Percentiles rank a stretch among this genome's conserved stretches.
These are phyloP conservation scores for Tryphoninae sp. DNA, from an alignment of 2,888 invertebrate species.

Conservation along the genomic window DNA sequence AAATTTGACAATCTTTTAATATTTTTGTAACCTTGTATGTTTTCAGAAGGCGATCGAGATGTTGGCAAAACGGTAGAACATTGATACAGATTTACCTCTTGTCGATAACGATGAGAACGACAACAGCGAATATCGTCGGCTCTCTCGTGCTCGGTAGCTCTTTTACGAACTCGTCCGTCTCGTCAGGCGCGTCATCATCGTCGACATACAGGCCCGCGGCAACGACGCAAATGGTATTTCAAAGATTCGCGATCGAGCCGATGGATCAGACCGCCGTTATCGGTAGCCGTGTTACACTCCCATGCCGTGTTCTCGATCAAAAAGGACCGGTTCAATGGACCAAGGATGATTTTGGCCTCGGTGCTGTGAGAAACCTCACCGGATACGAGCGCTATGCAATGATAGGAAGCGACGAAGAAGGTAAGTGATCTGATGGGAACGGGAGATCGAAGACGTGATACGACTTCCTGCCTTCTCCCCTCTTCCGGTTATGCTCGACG, in stretches of 20 bases:
- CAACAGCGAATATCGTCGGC: slow-evolving; percentile 45
- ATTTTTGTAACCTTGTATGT: background rate
- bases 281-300: slow-evolving; percentile 93
- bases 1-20: background rate
- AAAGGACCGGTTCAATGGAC: slow-evolving; percentile 97
- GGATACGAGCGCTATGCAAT: slow-evolving; percentile 97
- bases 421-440: slow-evolving; percentile 81
- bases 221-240: slow-evolving; percentile 82
- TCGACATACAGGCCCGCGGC: slow-evolving; percentile 76
- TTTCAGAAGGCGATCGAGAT: slow-evolving; percentile 51
- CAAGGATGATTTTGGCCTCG: slow-evolving; percentile 97
- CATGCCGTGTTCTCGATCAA: slow-evolving; percentile 94
- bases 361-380: slow-evolving; percentile 93
- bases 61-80: slow-evolving; percentile 27
- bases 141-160: slow-evolving; percentile 44
- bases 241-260: slow-evolving; percentile 96
- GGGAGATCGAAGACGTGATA: slow-evolving; percentile 56
- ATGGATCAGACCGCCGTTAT: slow-evolving; percentile 94
- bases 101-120: slow-evolving; percentile 42
- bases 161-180: slow-evolving; percentile 48
- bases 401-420: slow-evolving; percentile 98
- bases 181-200: slow-evolving; percentile 49
- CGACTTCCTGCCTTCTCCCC: slow-evolving; percentile 25
- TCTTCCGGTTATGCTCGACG: background rate
- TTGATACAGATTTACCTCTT: slow-evolving; percentile 43